Evolutionary conservation across 2,888 invertebrate genomes (phyloP), one percentile per base, ranked within the genome.

Genomic region (Orthosia gracilis): DNA sequence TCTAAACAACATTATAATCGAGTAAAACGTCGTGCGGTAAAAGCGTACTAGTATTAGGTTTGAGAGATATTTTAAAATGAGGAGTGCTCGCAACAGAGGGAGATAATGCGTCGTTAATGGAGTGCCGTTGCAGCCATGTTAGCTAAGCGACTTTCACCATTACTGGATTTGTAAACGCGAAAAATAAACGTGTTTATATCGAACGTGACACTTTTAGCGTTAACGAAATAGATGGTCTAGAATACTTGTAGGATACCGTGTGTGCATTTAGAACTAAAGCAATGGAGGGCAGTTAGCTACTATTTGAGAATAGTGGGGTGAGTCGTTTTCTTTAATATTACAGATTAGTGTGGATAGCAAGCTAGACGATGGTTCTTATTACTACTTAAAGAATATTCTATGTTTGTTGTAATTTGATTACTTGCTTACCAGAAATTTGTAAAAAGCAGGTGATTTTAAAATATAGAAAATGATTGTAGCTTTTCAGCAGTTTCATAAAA

Each of bases 91-190:
- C 89, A 88, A 87, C 87, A 89, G 88, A 86, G 89, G 85, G 84
- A 90, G 92, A 93, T 94, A 94, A 94, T 94, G 93, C 92, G 89
- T 92, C 87, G 89, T 90, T 94, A 94, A 94, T 94, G 94, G 93
- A 92, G 92, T 92, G 92, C 91, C 89, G 90, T 88, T 85, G 91
- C 90, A 89, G 89, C 85, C 71, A 77, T 84, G 87, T 76, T 85
- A 85, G 84, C 87, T 90, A 89, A 93, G 90, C 88, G 90, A 90
- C 89, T 91, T 89, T 82, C 82, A 86, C 90, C 89, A 89, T 92
- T 90, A 91, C 87, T 78, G 86, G 88, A 89, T 91, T 91, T 90
- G 88, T 89, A 89, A 88, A 88, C 79, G 85, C 80, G 88, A 89
- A 90, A 86, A 84, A 79, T 80, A 82, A 80, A 85, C 78, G 70